These are phyloP conservation scores for Leptocoma aspasia DNA, from an alignment of 2,113 vertebrate genomes.

Conservation along the genomic window DNA sequence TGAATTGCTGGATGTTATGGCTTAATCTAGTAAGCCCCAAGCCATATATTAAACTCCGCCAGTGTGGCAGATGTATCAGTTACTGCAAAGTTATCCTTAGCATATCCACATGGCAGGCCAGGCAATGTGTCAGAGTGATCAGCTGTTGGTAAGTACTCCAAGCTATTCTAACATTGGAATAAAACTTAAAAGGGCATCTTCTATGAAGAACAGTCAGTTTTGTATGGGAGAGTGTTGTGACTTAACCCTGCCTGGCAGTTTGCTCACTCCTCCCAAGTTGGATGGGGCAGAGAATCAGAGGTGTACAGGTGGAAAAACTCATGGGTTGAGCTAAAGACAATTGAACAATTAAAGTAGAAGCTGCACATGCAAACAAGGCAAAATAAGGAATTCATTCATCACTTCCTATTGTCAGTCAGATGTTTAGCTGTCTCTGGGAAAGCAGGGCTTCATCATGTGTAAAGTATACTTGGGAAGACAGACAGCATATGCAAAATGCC, in stretches of 20 bases:
- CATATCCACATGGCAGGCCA: background rate
- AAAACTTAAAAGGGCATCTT: background rate
- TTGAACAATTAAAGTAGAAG: background rate
- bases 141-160: background rate
- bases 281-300: background rate
- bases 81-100: background rate
- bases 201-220: background rate
- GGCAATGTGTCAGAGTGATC: background rate
- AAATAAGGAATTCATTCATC: background rate
- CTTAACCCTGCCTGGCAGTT: background rate
- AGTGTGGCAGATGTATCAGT: background rate
- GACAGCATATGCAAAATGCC: background rate
- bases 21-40: background rate
- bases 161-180: background rate
- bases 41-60: background rate
- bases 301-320: background rate
- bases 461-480: background rate
- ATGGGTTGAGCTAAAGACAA: background rate
- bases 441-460: background rate
- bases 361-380: fast-evolving
- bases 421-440: background rate
- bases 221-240: background rate
- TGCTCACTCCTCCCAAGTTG: background rate
- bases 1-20: background rate
- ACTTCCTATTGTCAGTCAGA: background rate